Evolutionary conservation across 1,140 invertebrate species (phyloP).

Genomic region (Hypothenemus hampei): DNA sequence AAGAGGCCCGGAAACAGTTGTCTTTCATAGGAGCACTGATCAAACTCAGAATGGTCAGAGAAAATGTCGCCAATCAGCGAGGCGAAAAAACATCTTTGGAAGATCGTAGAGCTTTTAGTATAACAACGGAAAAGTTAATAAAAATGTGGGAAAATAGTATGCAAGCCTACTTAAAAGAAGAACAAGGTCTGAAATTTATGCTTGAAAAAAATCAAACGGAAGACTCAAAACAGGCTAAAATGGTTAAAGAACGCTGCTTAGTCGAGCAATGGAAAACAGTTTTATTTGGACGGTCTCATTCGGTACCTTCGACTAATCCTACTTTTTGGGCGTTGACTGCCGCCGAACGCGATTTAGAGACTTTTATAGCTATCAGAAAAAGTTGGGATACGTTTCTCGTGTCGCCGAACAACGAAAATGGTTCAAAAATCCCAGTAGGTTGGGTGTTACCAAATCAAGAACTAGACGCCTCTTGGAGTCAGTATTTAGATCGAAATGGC

Average conservation of each 20-base stretch:
- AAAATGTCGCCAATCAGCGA: slow-evolving; percentile 54
- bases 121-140: slow-evolving; percentile 38
- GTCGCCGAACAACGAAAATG: slow-evolving; percentile 27
- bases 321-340: slow-evolving; percentile 40
- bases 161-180: slow-evolving; percentile 39
- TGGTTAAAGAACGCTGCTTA: slow-evolving; percentile 33
- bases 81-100: slow-evolving; percentile 52
- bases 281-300: slow-evolving; percentile 37
- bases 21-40: slow-evolving; percentile 56
- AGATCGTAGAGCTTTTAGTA: slow-evolving; percentile 39
- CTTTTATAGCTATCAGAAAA: slow-evolving; percentile 43
- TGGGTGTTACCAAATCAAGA: slow-evolving; percentile 39
- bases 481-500: slow-evolving; percentile 38
- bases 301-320: slow-evolving; percentile 28
- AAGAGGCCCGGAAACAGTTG: slow-evolving; percentile 60
- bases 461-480: slow-evolving; percentile 34
- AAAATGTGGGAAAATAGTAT: slow-evolving; percentile 41
- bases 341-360: slow-evolving; percentile 40
- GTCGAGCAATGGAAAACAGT: slow-evolving; percentile 38
- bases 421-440: slow-evolving; percentile 41
- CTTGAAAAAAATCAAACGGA: slow-evolving; percentile 37
- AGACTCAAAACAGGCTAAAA: slow-evolving; percentile 32
- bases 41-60: slow-evolving; percentile 57
- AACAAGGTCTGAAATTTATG: slow-evolving; percentile 40
- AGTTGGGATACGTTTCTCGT: slow-evolving; percentile 46